Conservation (phyloP, 2,797 vertebrate species). For the Notamacropus eugenii region DNA sequence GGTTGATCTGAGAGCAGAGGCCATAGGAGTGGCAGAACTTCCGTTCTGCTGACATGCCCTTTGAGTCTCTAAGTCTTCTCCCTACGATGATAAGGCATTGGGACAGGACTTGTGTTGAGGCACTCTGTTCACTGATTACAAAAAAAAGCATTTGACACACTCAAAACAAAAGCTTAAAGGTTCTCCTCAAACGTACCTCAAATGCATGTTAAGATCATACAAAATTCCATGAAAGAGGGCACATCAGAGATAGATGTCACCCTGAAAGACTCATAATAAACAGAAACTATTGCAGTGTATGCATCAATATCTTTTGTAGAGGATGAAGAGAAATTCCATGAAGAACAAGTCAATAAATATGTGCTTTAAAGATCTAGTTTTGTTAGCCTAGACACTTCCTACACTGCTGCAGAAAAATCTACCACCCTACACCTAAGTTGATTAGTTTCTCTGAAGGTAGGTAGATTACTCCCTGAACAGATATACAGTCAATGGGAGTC, state of each 20-base stretch:
- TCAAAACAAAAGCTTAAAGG: neutral
- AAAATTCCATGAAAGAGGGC: neutral
- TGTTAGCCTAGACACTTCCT: neutral
- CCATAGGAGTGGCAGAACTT: neutral
- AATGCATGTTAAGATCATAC: neutral
- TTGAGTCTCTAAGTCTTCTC: neutral
- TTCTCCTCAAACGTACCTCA: neutral
- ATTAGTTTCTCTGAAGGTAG: neutral
- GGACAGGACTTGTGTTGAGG: neutral
- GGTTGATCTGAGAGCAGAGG: neutral
- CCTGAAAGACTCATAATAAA: neutral
- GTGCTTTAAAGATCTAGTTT: neutral
- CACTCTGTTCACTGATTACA: neutral
- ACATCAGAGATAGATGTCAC: neutral
- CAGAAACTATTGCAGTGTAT: neutral
- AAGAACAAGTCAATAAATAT: neutral
- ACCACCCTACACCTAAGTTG: neutral
- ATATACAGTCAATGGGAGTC: neutral
- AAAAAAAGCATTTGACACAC: neutral
- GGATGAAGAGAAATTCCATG: neutral
- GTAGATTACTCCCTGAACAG: neutral
- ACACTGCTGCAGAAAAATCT: neutral
- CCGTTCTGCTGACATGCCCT: neutral
- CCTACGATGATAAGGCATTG: neutral
- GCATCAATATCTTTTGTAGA: neutral